Evolutionary conservation across 2,888 invertebrate genomes (phyloP), one percentile per base, ranked within the genome.

Genomic region (Chymomyza procnemis): DNA sequence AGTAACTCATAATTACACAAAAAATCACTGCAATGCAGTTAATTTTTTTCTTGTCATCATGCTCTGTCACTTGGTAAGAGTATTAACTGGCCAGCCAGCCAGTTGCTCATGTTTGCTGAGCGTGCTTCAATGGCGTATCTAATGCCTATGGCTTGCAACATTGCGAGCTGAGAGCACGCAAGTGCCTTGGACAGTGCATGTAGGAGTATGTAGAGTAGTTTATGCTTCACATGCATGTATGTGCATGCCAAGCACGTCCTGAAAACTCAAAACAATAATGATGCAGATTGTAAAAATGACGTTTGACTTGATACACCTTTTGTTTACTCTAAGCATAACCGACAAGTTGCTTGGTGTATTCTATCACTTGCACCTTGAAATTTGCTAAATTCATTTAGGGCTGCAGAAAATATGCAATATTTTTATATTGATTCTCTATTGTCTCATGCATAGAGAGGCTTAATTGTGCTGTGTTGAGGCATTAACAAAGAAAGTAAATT

Each of bases 21-120:
- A 54, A 54, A 54, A 54, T 54, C 54, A 21, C 54, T 22, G 54
- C 19, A 18, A 50, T 50, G 50, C 50, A 50, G 50, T 50, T 12
- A 41, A 41, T 41, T 41, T 41, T 12, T 41, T 41, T 41, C 9
- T 5, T 41, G 12, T 41, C 34, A 41, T 41, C 34, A 41, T 41
- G 34, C 34, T 41, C 12, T 41, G 34, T 41, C 34, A 12, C 34
- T 41, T 41, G 9, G 34, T 41, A 41, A 41, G 34, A 9, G 34
- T 41, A 14, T 41, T 41, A 41, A 41, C 34, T 41, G 34, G 34
- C 12, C 34, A 12, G 12, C 12, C 12, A 12, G 34, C 2, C n/a
- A n/a, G n/a, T 22, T 41, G 34, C 2, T 12, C 3, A 0, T 41
- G 34, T 41, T 41, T 41, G 34, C 34, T 41, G 34, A 12, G 34